phyloP scores from a whole-genome alignment of 2,888 invertebrate species.

The Uloborus plumipes region DNA sequence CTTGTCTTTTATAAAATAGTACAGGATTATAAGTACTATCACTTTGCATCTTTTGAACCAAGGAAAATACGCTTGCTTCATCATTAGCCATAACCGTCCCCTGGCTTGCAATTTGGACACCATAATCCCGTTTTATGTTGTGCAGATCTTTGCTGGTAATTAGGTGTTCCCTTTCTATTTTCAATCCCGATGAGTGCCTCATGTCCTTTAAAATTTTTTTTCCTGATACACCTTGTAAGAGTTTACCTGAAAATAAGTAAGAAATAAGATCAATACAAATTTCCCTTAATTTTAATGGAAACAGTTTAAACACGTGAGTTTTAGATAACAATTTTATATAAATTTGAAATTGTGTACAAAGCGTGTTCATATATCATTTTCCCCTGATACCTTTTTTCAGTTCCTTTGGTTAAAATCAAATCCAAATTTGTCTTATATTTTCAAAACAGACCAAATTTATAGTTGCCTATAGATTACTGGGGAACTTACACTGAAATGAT shows the following conservation, averaged over 20 bases:
- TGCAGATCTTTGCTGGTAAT: not conserved
- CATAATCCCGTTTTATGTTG: slow-evolving; percentile 13
- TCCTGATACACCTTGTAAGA: not conserved
- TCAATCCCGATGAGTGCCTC: not conserved
- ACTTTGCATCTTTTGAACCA: not conserved
- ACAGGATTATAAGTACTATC: slow-evolving; percentile 3
- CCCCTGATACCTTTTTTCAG: too few relatives aligned
- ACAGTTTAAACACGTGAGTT: too few relatives aligned
- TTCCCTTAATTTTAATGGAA: too few relatives aligned
- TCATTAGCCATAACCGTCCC: slow-evolving; percentile 3
- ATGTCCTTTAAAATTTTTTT: not conserved
- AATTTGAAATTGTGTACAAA: too few relatives aligned
- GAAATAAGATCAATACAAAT: too few relatives aligned
- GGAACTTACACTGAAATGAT: too few relatives aligned
- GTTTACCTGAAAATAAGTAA: slow-evolving; percentile 10
- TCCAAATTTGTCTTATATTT: too few relatives aligned
- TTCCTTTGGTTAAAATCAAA: too few relatives aligned
- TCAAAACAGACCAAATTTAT: too few relatives aligned
- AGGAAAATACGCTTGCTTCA: not conserved
- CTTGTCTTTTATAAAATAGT: slow-evolving; percentile 12
- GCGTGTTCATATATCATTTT: too few relatives aligned
- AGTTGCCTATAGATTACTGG: too few relatives aligned
- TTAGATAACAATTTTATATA: too few relatives aligned
- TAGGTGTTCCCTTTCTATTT: not conserved
- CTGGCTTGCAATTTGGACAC: not conserved